Conservation (phyloP, 2,113 vertebrate species). For the Chionodraco myersi region DNA sequence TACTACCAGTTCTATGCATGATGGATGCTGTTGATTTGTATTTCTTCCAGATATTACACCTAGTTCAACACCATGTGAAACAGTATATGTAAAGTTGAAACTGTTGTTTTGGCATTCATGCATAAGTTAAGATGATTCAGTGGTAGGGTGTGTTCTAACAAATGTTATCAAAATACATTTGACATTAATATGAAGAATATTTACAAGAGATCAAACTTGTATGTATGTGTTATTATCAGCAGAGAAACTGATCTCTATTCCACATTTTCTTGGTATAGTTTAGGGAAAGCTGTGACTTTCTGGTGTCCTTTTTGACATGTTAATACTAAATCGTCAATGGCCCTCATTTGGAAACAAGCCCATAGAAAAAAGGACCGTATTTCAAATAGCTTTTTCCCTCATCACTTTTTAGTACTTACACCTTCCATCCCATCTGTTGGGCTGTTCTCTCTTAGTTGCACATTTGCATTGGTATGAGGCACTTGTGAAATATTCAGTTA, state of each 20-base stretch:
- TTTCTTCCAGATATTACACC: constrained; percentile 1
- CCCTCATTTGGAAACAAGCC: constrained; percentile 42
- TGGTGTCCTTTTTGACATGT: constrained; percentile 49
- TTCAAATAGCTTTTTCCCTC: constrained; percentile 18
- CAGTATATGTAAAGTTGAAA: not conserved
- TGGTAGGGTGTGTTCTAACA: not conserved
- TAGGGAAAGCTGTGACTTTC: constrained; percentile 48
- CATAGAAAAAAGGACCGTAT: constrained; percentile 12
- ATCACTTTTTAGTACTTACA: constrained; percentile 37
- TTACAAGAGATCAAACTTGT: not conserved
- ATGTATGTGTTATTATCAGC: not conserved
- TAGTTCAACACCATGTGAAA: not conserved
- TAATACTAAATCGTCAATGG: constrained; percentile 55
- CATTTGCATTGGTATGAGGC: constrained; percentile 32
- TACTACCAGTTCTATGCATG: not conserved
- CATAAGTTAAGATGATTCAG: not conserved
- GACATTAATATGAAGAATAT: not conserved
- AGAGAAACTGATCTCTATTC: not conserved
- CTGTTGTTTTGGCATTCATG: not conserved
- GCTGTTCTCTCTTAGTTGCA: constrained; percentile 27
- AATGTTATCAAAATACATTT: not conserved
- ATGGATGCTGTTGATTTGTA: not conserved
- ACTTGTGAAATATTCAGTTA: constrained; percentile 28
- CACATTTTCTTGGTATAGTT: constrained; percentile 2
- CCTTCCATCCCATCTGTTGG: constrained; percentile 48